Evolutionary conservation across 2,113 vertebrate genomes (phyloP).

Genomic region (Misgurnus anguillicaudatus): DNA sequence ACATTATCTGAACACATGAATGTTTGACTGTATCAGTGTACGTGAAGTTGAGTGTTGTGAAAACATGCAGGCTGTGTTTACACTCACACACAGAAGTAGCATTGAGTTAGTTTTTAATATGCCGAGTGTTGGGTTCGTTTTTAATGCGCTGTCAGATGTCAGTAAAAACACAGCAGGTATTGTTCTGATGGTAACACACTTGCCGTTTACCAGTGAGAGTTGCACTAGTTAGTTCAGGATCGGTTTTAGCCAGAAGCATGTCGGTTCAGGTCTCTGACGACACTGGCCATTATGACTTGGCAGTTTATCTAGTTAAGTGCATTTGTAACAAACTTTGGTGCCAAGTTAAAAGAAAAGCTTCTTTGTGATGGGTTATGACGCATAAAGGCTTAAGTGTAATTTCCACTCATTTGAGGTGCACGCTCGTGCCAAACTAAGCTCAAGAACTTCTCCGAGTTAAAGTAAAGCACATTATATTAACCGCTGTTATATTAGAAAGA

Average conservation of each 20-base stretch:
- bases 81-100: background rate
- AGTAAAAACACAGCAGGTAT: background rate
- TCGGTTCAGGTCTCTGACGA: background rate
- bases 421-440: background rate
- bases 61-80: slow-evolving; percentile 8
- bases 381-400: background rate
- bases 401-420: slow-evolving; percentile 24
- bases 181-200: background rate
- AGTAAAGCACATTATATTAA: background rate
- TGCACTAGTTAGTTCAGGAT: background rate
- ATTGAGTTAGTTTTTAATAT: background rate
- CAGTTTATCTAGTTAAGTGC: background rate
- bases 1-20: too few relatives aligned
- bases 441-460: background rate
- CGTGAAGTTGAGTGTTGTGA: slow-evolving; percentile 9
- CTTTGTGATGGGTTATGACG: background rate
- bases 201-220: too few relatives aligned
- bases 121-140: too few relatives aligned
- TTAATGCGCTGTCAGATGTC: too few relatives aligned
- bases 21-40: slow-evolving; percentile 13
- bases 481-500: background rate
- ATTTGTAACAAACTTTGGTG: slow-evolving; percentile 10
- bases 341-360: slow-evolving; percentile 29
- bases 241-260: background rate
- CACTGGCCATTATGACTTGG: slow-evolving; percentile 1